phyloP scores from a whole-genome alignment of 2,797 vertebrate genomes.

The Coluber constrictor region DNA sequence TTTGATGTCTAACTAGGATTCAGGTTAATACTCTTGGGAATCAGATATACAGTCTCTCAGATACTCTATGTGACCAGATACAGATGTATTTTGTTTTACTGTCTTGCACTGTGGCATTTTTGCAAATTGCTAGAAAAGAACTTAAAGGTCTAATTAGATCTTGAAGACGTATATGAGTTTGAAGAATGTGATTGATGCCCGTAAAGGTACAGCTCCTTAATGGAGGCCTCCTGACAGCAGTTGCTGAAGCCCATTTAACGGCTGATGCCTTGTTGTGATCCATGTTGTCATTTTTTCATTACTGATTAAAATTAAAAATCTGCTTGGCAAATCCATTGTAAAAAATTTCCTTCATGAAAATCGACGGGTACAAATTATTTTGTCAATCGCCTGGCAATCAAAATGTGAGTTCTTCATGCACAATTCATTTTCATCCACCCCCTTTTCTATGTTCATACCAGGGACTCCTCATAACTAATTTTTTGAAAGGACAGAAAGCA shows the following conservation, averaged over 20 bases:
- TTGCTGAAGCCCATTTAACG: conserved; percentile 88
- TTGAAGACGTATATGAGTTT: conserved; percentile 73
- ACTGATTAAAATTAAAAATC: conserved; percentile 98
- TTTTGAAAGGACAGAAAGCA: conserved; percentile 70
- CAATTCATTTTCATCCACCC: conserved; percentile 67
- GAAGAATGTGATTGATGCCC: conserved; percentile 92
- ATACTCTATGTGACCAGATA: conserved; percentile 1
- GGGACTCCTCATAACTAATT: conserved; percentile 73
- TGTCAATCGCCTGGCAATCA: conserved; percentile 89
- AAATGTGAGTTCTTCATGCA: conserved; percentile 76
- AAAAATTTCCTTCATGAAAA: conserved; percentile 81
- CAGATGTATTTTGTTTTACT: conserved; percentile 51
- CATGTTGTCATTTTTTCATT: conserved; percentile 96
- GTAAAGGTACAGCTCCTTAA: conserved; percentile 86
- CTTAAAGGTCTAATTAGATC: conserved; percentile 81
- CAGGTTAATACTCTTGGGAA: conserved; percentile 19
- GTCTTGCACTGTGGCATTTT: conserved; percentile 76
- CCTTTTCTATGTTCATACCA: conserved; percentile 66
- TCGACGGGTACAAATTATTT: conserved; percentile 96
- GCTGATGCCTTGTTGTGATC: conserved; percentile 99
- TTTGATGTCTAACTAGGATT: not conserved
- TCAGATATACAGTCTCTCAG: conserved; percentile 31
- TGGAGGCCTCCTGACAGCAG: conserved; percentile 90
- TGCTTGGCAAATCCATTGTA: conserved; percentile 86
- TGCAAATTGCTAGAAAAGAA: conserved; percentile 78